A percentile compares a stretch with the other conserved stretches of the same genome.
phyloP scores from a whole-genome alignment of 2,113 vertebrate genomes.

The Gavia stellata region DNA sequence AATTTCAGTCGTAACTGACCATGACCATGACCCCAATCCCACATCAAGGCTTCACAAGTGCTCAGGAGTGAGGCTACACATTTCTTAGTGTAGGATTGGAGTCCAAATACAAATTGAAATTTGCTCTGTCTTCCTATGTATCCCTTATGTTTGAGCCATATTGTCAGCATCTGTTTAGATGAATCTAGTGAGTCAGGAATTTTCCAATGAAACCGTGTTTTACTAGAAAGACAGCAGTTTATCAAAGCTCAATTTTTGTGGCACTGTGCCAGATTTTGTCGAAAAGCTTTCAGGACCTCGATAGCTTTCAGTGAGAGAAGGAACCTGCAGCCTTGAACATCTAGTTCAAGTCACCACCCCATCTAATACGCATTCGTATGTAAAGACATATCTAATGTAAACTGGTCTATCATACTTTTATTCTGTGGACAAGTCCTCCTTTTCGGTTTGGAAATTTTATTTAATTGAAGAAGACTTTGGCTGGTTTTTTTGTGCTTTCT shows the following conservation, averaged over 20 bases:
- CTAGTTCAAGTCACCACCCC: not conserved
- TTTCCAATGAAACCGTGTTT: conserved; percentile 1
- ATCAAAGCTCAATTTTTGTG: conserved; percentile 36
- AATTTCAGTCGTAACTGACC: not conserved
- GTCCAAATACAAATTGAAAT: conserved; percentile 55
- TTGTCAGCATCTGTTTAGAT: conserved; percentile 48
- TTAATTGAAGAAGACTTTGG: not conserved
- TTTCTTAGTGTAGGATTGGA: not conserved
- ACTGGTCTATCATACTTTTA: not conserved
- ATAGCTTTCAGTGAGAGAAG: not conserved
- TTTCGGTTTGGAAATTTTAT: not conserved
- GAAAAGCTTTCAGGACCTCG: not conserved
- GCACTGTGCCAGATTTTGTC: not conserved
- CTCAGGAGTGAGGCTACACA: not conserved
- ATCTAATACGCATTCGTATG: not conserved
- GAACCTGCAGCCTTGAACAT: not conserved
- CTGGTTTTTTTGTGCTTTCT: not conserved
- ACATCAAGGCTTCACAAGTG: conserved; percentile 6
- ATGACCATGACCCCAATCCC: not conserved
- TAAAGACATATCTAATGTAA: not conserved
- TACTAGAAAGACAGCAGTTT: conserved; percentile 31
- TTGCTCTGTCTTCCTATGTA: conserved; percentile 16
- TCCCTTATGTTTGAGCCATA: conserved; percentile 15
- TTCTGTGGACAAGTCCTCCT: not conserved
- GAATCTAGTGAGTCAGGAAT: conserved; percentile 16